Conservation (phyloP, 1,140 invertebrate genomes). For the Paraescarpia echinospica region DNA sequence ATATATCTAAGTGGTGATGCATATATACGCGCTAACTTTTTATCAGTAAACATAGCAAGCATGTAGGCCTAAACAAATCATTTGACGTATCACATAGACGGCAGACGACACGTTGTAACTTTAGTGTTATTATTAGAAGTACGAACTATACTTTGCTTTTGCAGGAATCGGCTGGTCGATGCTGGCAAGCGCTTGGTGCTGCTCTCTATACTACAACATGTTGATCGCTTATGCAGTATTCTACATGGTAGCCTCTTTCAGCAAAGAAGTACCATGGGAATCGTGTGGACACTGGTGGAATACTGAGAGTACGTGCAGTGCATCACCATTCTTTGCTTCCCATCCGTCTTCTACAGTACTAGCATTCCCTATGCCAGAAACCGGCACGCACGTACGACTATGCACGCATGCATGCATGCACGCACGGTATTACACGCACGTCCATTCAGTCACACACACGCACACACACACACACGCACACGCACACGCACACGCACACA, state of each 20-base stretch:
- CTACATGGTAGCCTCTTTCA: conserved; percentile 70
- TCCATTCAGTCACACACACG: not conserved
- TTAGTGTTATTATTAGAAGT: not conserved
- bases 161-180: conserved; percentile 46
- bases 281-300: conserved; percentile 94
- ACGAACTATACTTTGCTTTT: not conserved
- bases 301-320: conserved; percentile 59
- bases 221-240: conserved; percentile 66
- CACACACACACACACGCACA: not conserved
- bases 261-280: conserved; percentile 81
- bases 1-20: too few relatives aligned
- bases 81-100: too few relatives aligned
- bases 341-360: too few relatives aligned
- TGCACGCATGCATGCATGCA: too few relatives aligned
- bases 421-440: not conserved
- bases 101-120: conserved; percentile 51
- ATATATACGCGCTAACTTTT: too few relatives aligned
- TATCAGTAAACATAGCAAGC: too few relatives aligned
- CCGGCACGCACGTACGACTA: not conserved
- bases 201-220: conserved; percentile 58
- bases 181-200: not conserved
- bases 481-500: too few relatives aligned
- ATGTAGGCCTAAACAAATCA: too few relatives aligned
- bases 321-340: too few relatives aligned
- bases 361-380: too few relatives aligned